Evolutionary conservation across 1,140 invertebrate species (phyloP), one percentile per base, ranked within the genome.

Genomic region (Diorhabda elongata): DNA sequence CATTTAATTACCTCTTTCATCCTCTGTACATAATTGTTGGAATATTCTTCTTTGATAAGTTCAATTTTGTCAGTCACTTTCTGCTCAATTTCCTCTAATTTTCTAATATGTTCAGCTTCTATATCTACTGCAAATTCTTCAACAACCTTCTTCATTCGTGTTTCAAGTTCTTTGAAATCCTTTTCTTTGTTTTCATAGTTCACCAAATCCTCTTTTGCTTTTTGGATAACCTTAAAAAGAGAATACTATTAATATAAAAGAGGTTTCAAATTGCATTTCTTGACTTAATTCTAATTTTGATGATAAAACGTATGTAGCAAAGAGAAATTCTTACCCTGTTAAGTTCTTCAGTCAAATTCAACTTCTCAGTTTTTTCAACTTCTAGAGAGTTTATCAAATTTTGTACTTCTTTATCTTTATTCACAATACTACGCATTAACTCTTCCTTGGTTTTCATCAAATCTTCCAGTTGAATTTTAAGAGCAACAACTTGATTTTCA

Each of bases 91-190:
- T 52, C 47, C 6, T 4, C n/a, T 8, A 52, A n/a, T 3, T 6
- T 8, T 4, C n/a, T 52, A 52, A n/a, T n/a, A 2, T 52, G 47
- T 52, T 52, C 47, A 8, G 47, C 2, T 52, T 52, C 47, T 52
- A 52, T 73, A 26, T 73, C 43, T 65, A 74, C 71, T 26, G 62
- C 64, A 47, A 77, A 72, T 52, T 76, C 63, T 58, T 79, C 76
- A 6, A 71, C 57, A 4, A 63, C 41, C 59, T 75, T 73, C 41
- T 78, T 42, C 62, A 70, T 67, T 56, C 73, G 66, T 3, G 77
- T 71, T 42, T 81, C 74, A 69, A 83, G 76, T n/a, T 74, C 74
- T 9, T 81, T 76, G 2, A 79, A 69, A 67, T 81, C 78, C 61
- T 80, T 80, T 4, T 78, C 44, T 66, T 71, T 71, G 44, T 64